Conservation (phyloP, 2,888 invertebrate genomes). For the Sarcophaga rosellei region DNA sequence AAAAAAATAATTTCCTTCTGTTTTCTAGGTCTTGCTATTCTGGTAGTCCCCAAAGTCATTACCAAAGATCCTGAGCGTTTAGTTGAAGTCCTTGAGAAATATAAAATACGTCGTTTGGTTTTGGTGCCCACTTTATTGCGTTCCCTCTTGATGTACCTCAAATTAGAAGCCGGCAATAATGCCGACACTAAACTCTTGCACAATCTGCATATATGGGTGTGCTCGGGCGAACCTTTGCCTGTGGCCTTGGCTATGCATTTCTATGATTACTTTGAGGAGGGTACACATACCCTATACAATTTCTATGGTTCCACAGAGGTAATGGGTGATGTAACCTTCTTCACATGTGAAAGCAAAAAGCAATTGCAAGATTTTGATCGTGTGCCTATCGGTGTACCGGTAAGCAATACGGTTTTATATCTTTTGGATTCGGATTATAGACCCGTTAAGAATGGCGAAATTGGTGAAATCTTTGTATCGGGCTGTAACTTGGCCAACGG, state of each 20-base stretch:
- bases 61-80: slow-evolving; percentile 91
- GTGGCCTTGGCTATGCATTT: slow-evolving; percentile 88
- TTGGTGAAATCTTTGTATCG: slow-evolving; percentile 92
- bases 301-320: slow-evolving; percentile 96
- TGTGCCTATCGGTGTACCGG: slow-evolving; percentile 91
- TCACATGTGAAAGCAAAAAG: slow-evolving; percentile 84
- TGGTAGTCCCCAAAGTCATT: slow-evolving; percentile 88
- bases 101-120: slow-evolving; percentile 90
- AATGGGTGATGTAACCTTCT: slow-evolving; percentile 94
- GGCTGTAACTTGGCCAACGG: slow-evolving; percentile 91
- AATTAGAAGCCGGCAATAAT: slow-evolving; percentile 80
- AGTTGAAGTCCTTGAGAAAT: slow-evolving; percentile 86
- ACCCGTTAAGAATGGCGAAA: slow-evolving; percentile 87
- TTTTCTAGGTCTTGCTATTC: slow-evolving; percentile 82
- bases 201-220: slow-evolving; percentile 89
- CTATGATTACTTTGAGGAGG: slow-evolving; percentile 87
- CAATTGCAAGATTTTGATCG: slow-evolving; percentile 86
- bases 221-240: slow-evolving; percentile 92
- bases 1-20: neutral
- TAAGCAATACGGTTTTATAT: slow-evolving; percentile 91
- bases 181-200: slow-evolving; percentile 82
- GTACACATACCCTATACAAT: slow-evolving; percentile 88
- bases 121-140: slow-evolving; percentile 92
- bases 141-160: slow-evolving; percentile 88
- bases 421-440: slow-evolving; percentile 88